phyloP scores from a whole-genome alignment of 2,113 vertebrate genomes.

The Aplodontia rufa region DNA sequence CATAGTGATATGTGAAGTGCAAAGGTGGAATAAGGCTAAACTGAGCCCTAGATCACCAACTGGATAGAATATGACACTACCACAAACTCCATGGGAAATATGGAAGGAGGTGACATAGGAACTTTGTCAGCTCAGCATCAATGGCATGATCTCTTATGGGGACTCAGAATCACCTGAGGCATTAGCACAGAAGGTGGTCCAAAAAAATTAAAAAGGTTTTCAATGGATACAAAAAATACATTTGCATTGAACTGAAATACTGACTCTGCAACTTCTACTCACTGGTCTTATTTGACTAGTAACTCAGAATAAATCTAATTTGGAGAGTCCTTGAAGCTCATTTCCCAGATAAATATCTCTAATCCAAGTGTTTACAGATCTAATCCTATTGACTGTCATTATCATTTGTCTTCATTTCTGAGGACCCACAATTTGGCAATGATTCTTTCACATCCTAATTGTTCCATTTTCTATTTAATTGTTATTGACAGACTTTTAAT shows the following conservation, averaged over 20 bases:
- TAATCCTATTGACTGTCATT: neutral
- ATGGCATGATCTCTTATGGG: neutral
- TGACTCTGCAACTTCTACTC: neutral
- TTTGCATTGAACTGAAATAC: neutral
- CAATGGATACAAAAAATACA: neutral
- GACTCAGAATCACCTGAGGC: neutral
- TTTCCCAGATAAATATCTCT: neutral
- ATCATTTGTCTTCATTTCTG: slow-evolving; percentile 13
- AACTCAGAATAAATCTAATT: slow-evolving; percentile 23
- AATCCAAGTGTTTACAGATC: neutral
- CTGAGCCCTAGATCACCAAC: neutral
- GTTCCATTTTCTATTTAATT: neutral
- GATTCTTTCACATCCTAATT: neutral
- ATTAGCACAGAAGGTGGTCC: neutral
- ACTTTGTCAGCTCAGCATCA: neutral
- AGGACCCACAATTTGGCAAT: neutral
- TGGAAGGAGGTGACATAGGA: neutral
- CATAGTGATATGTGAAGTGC: neutral
- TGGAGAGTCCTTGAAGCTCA: neutral
- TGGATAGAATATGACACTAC: neutral
- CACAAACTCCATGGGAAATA: neutral
- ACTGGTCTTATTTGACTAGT: neutral
- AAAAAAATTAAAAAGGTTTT: neutral
- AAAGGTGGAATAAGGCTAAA: neutral
- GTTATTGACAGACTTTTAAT: neutral